phyloP scores from a whole-genome alignment of 2,113 vertebrate species.

The Charina bottae region DNA sequence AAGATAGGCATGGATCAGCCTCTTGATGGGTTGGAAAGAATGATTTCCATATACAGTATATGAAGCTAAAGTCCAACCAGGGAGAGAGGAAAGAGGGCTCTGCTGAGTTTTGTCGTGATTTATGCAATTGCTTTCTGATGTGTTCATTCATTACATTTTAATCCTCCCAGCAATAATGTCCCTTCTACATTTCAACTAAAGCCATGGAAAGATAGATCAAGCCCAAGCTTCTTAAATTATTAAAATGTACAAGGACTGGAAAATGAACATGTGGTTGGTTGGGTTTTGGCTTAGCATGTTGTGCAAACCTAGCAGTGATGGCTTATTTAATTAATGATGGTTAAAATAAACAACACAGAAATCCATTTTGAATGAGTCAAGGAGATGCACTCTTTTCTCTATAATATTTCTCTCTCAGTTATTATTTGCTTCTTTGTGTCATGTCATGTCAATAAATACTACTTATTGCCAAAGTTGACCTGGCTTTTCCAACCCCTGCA shows the following conservation, averaged over 20 bases:
- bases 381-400: background rate
- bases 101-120: background rate
- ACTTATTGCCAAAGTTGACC: background rate
- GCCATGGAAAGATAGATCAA: background rate
- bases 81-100: too few relatives aligned
- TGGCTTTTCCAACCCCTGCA: background rate
- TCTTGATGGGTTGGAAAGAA: background rate
- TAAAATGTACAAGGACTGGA: background rate
- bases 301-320: background rate
- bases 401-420: accelerated
- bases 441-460: background rate
- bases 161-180: background rate
- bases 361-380: background rate
- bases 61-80: background rate
- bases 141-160: background rate
- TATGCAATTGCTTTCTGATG: background rate
- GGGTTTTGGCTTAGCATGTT: background rate
- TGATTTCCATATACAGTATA: background rate
- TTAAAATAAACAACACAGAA: background rate
- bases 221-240: background rate
- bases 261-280: background rate
- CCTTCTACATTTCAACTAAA: background rate
- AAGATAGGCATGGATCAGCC: background rate
- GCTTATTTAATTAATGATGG: background rate
- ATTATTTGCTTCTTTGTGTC: background rate